These are phyloP conservation scores for Pogonophryne albipinna DNA, from an alignment of 2,797 vertebrate genomes.

Conservation along the genomic window DNA sequence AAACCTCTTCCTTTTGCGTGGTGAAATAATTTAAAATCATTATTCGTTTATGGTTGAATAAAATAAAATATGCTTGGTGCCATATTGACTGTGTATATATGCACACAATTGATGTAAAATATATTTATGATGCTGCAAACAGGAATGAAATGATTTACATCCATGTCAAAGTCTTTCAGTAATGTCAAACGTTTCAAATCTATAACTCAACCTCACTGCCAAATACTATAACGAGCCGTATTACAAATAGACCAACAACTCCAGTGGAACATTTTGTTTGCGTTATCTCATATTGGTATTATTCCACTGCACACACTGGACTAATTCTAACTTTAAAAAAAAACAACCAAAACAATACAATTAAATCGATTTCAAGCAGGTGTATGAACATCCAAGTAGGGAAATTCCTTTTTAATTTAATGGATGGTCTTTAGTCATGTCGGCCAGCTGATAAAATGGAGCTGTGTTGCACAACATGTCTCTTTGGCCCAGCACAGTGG, in stretches of 20 bases:
- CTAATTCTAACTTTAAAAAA: not conserved
- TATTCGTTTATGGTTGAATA: not conserved
- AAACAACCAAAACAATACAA: not conserved
- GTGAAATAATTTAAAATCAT: not conserved
- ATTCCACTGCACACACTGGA: not conserved
- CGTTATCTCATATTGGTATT: not conserved
- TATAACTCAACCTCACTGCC: not conserved
- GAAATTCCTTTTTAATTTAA: not conserved
- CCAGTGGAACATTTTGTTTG: not conserved
- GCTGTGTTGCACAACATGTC: slow-evolving; percentile 26
- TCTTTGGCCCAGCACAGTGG: slow-evolving; percentile 19
- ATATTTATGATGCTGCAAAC: not conserved
- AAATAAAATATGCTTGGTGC: not conserved
- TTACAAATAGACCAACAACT: not conserved
- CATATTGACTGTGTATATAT: not conserved
- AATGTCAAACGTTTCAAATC: not conserved
- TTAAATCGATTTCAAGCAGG: not conserved
- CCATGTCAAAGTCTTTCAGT: not conserved
- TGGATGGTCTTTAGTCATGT: not conserved
- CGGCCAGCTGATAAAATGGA: slow-evolving; percentile 26
- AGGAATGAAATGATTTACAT: not conserved
- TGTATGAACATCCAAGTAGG: not conserved
- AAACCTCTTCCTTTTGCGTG: not conserved
- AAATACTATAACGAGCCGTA: not conserved
- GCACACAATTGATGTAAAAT: not conserved